A percentile compares a stretch with the other conserved stretches of the same genome.
phyloP scores from a whole-genome alignment of 2,797 vertebrate genomes.

The Rhinogobio ventralis region DNA sequence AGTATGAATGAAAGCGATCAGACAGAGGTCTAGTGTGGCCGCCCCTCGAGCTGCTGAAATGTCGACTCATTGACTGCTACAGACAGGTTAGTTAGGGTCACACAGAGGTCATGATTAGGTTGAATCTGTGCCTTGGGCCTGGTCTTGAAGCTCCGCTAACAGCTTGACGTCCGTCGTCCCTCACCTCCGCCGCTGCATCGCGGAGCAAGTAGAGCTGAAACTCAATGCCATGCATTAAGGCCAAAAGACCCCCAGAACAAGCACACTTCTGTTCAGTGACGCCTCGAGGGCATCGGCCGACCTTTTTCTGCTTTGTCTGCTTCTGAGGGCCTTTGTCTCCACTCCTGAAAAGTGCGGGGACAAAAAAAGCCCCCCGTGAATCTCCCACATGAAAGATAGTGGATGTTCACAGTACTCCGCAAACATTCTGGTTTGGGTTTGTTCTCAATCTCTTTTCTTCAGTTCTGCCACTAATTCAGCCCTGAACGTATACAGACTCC shows the following conservation, averaged over 20 bases:
- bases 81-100: not conserved
- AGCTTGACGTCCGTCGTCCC: not conserved
- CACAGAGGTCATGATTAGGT: conserved; percentile 7
- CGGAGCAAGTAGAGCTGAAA: conserved; percentile 50
- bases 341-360: not conserved
- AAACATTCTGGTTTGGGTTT: conserved; percentile 1
- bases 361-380: not conserved
- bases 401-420: not conserved
- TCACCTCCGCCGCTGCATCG: not conserved
- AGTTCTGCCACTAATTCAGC: not conserved
- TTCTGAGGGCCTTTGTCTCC: conserved; percentile 25
- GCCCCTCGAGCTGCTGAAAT: not conserved
- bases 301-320: conserved; percentile 2
- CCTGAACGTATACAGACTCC: not conserved
- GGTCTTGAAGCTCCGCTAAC: not conserved
- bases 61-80: not conserved
- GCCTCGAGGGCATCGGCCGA: conserved; percentile 1
- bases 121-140: conserved; percentile 34
- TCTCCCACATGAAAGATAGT: not conserved
- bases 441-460: not conserved
- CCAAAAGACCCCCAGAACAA: conserved; percentile 9
- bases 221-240: conserved; percentile 8
- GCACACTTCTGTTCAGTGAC: not conserved
- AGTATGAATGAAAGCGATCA: not conserved
- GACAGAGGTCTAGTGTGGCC: not conserved